Evolutionary conservation across 2,797 vertebrate genomes (phyloP), one percentile per base, ranked within the genome.

Genomic region (Centropyge bicolor): DNA sequence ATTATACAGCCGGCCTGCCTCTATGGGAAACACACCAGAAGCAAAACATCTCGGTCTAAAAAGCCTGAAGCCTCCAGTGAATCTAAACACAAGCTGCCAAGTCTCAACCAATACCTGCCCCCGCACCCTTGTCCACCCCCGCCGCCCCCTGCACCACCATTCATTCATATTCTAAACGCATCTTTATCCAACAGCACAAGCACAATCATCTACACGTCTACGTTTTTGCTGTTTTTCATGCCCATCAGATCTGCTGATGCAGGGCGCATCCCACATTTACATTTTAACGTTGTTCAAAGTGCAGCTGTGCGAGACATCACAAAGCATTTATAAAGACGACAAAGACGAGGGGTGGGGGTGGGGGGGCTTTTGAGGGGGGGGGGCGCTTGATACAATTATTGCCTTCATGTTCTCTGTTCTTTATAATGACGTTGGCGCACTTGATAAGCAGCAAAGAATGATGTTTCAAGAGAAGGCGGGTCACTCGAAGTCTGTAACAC

Each of bases 161-260:
- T 79, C 71, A 87, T 86, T 85, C 71, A 75, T 65, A 83, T 83
- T 89, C 80, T 43, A 80, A 86, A 78, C 71, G 27, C 55, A 67
- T 77, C 57, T 61, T 72, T 59, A 85, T 82, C 67, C 78, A 82
- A 74, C 27, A 61, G 54, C 6, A 13, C 24, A 8, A 59, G 72
- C 64, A 38, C 72, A 79, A 70, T 79, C 63, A 73, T 80, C 24
- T 81, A 0, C 71, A 82, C 76, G 66, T 85, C 46, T 31, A 59
- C 54, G 66, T 60, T 64, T 64, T 65, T 46, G 38, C 73, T 17
- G 66, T 66, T 81, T 68, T 75, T 67, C 62, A 67, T 55, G 52
- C 16, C 75, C 41, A 75, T 81, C 66, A 73, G 60, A 69, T 31
- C 60, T 60, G 46, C 46, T 36, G 45, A 46, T 52, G 48, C 74